Conservation (phyloP, 2,113 vertebrate genomes). For the Pseudois nayaur region DNA sequence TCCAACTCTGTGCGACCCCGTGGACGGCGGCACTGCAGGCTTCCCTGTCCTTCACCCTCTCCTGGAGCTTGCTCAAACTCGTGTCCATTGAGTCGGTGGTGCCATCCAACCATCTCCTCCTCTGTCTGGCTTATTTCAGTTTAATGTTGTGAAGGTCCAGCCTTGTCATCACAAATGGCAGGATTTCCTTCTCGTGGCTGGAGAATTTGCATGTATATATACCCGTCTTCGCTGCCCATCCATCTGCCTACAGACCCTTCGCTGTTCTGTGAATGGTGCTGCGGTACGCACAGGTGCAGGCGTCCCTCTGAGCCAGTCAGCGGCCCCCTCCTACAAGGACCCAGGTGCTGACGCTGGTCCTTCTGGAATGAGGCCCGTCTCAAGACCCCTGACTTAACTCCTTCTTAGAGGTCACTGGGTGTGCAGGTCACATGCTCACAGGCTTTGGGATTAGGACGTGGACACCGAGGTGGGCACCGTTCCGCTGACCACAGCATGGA, state of each 20-base stretch:
- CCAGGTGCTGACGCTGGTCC: neutral
- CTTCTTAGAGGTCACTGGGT: too few relatives aligned
- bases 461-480: fast-evolving
- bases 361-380: neutral
- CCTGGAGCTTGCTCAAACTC: neutral
- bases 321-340: neutral
- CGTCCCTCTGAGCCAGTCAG: neutral
- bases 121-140: neutral
- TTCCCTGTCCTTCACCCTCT: neutral
- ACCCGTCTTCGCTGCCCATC: fast-evolving
- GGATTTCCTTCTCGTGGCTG: neutral
- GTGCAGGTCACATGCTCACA: neutral
- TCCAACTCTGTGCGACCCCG: fast-evolving
- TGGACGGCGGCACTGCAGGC: neutral
- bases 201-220: neutral
- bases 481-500: fast-evolving
- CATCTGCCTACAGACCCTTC: fast-evolving
- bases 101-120: neutral
- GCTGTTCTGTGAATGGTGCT: neutral
- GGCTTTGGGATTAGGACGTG: fast-evolving
- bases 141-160: neutral
- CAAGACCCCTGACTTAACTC: neutral
- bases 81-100: neutral
- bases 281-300: fast-evolving
- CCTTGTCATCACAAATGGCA: neutral